Evolutionary conservation across 2,797 vertebrate genomes (phyloP), one percentile per base, ranked within the genome.

Genomic region (Craterocephalus amniculus): DNA sequence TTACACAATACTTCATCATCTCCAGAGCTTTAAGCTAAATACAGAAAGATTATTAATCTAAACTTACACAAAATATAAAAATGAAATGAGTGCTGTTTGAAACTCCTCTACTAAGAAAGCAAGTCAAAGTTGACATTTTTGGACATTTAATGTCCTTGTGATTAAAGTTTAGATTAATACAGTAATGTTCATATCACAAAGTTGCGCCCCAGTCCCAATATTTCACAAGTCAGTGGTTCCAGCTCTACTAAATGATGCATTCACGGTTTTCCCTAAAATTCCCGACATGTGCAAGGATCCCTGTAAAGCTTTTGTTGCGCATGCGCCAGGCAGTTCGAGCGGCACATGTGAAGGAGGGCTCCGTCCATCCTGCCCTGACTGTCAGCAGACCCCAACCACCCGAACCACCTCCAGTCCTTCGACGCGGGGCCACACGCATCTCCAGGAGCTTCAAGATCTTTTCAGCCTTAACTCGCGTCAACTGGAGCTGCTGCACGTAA

Each of bases 301-400:
- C 35, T 26, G 16, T 2, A 22, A 54, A 9, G 6, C 0, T 1
- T 43, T 29, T 32, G 22, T 16, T 45, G 60, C 90, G 88, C 90
- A 89, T 91, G 89, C 90, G 90, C 26, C 8, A 10, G 2, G n/a
- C 29, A 4, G 16, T 29, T 0, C 0, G 1, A n/a, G 63, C 12
- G 9, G 26, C 8, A 40, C 80, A 77, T 68, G 82, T 85, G 89
- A 49, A 75, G 35, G 35, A 4, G 18, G 18, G 22, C 56, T 74
- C 64, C 32, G 9, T 68, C 54, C 63, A 3, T 38, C 56, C 75
- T 0, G 60, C 36, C 31, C 67, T 36, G 7, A 57, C 58, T 18
- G 36, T 31, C 52, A 26, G 52, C 61, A 32, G 67, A 67, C 31
- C 2, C 49, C 22, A 22, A 9, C 1, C 34, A 18, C 14, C 13